Base-by-base conservation (phyloP, 2,113 vertebrate species). In the Dicerorhinus sumatrensis region DNA sequence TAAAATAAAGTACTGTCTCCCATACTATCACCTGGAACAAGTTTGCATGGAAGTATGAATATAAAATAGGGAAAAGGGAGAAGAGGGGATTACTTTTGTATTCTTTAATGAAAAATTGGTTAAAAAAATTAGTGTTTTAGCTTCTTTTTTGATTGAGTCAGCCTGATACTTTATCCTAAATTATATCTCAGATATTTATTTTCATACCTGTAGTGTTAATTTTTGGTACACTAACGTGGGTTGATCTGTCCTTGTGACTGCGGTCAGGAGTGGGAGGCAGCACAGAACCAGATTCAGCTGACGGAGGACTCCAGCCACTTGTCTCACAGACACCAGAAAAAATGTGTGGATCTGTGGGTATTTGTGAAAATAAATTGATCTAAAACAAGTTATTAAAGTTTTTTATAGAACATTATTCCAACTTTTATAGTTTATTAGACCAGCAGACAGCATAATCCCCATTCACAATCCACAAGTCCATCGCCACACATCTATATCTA, bases 311-410 rank as follows among this genome's bases (percentile, higher is more conserved):
- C 63, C 21, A 83, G 58, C 60, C 70, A 5, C 46, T 42, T 80
- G 27, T 70, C 25, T 81, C 25, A 92, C 0, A 83, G 29, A 86
- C 67, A 73, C 51, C 23, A 42, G 42, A 14, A 88, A 48, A 76
- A 65, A 54, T 75, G 1, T 87, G 12, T 75, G 1, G 72, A 12
- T 84, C 7, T 75, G 1, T 88, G 23, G 73, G 5, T 67, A 56
- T 91, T 39, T 91, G 17, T 93, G 16, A 91, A 83, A 73, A 60
- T 91, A 95, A 90, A 62, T 63, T 29, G 7, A 77, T 80, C 18
- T 62, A 88, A 96, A 77, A 79, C 56, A 65, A 73, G 87, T 88
- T 16, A 80, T 18, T 87, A 70, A 77, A 63, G 56, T 1, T n/a
- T 51, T 73, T 62, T 75, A 17, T 33, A 84, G 63, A 80, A 13